Evolutionary conservation across 2,113 vertebrate genomes (phyloP).

Genomic region (Pachycephala philippinensis): DNA sequence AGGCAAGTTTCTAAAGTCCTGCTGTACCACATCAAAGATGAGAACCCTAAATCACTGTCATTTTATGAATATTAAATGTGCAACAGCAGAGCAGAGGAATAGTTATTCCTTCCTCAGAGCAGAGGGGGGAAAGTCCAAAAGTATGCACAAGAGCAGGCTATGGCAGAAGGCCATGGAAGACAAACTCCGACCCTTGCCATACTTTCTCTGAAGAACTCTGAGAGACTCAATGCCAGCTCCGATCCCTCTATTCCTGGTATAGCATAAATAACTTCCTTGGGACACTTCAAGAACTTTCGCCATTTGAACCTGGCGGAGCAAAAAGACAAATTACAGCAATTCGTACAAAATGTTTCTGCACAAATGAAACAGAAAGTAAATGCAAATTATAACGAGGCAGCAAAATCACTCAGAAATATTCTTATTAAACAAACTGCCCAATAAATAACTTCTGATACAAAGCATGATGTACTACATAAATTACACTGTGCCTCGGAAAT

Average conservation of each 20-base stretch:
- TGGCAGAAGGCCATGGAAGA: background rate
- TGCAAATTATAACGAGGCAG: background rate
- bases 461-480: background rate
- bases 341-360: background rate
- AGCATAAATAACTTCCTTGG: background rate
- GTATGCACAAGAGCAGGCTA: background rate
- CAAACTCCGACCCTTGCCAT: background rate
- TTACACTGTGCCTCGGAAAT: background rate
- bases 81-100: background rate
- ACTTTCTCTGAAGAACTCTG: background rate
- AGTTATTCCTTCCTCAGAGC: background rate
- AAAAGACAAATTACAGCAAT: background rate
- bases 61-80: background rate
- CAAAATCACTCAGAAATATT: background rate
- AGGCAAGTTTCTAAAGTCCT: background rate
- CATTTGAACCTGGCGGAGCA: background rate
- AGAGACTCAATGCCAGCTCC: background rate
- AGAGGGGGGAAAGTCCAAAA: background rate
- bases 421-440: background rate
- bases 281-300: background rate
- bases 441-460: background rate
- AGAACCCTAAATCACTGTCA: background rate
- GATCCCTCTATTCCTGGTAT: background rate
- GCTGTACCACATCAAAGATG: background rate
- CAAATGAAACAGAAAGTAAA: background rate